Evolutionary conservation across 2,113 vertebrate species (phyloP), one percentile per base, ranked within the genome.

Genomic region (Narcine bancroftii): DNA sequence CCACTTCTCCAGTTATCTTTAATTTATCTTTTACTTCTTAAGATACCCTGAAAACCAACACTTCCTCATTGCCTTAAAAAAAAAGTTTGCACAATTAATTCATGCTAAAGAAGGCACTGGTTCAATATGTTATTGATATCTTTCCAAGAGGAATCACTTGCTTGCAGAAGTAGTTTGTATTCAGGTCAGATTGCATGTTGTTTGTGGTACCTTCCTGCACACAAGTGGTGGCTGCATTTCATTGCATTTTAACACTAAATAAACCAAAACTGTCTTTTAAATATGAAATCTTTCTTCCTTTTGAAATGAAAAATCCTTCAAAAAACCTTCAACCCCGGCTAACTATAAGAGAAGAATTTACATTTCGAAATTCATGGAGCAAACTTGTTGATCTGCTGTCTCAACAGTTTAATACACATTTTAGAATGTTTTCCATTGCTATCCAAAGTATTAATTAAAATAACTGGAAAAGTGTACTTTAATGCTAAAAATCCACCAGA

Each of bases 371-470:
- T 56, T 83, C 79, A 87, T 87, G 81, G 15, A 60, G 29, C 53
- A 60, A 60, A 60, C 1, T 19, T 36, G 26, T 60, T 60, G 60
- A 60, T 56, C 6, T 0, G 29, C 29, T 60, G 13, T 87, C 19
- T 87, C 36, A 87, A 2, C 60, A 53, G 19, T 60, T 60, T 36
- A 15, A 60, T 60, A 13, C 7, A 36, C 81, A 81, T 1, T 29
- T 47, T 39, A 39, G n/a, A 36, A 39, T 39, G n/a, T 39, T 87
- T n/a, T 33, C 6, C 33, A 21, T 19, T 87, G n/a, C 19, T n/a
- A n/a, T n/a, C n/a, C n/a, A n/a, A n/a, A n/a, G n/a, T 63, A 60
- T 87, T 60, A 63, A 66, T 69, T 69, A 91, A 91, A 69, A 45
- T 39, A 45, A 42, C 6, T 39, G 42, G 39, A 26, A 66, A 45